These are phyloP conservation scores for Criorhina ranunculi DNA, from an alignment of 2,888 invertebrate genomes.

Conservation along the genomic window DNA sequence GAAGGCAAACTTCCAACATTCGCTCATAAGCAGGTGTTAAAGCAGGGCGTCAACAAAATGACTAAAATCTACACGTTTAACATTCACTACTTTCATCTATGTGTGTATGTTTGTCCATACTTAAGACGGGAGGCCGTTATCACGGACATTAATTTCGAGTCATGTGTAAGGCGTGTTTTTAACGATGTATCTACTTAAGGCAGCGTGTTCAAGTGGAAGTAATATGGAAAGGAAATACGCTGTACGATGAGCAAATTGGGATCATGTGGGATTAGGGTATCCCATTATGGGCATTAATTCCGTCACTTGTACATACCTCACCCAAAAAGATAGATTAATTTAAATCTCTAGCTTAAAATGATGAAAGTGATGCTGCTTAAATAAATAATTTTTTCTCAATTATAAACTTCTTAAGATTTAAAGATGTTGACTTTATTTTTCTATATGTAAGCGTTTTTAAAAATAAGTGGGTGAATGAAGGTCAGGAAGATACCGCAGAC, in stretches of 20 bases:
- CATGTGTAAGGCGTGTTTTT: slow-evolving; percentile 63
- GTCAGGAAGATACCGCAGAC: too few species aligned
- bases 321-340: slow-evolving; percentile 18
- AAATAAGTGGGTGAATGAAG: too few species aligned
- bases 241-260: slow-evolving; percentile 33
- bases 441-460: too few species aligned
- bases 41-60: slow-evolving; percentile 60
- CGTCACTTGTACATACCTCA: slow-evolving; percentile 2
- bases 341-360: slow-evolving; percentile 14
- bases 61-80: slow-evolving; percentile 46
- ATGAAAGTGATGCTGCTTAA: neutral
- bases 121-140: slow-evolving; percentile 51
- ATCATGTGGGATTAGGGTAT: slow-evolving; percentile 38
- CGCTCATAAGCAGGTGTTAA: slow-evolving; percentile 21
- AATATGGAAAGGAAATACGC: slow-evolving; percentile 26
- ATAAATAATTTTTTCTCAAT: too few species aligned
- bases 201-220: slow-evolving; percentile 19
- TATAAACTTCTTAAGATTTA: too few species aligned
- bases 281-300: slow-evolving; percentile 28
- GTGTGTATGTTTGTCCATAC: slow-evolving; percentile 34
- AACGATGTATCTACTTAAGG: slow-evolving; percentile 33
- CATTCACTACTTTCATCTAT: slow-evolving; percentile 39
- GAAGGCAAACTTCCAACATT: slow-evolving; percentile 7
- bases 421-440: too few species aligned
- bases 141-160: slow-evolving; percentile 66